Percentiles rank a stretch among this genome's conserved stretches.
Evolutionary conservation across 2,797 vertebrate genomes (phyloP).

Genomic region (Threskiornis aethiopicus): DNA sequence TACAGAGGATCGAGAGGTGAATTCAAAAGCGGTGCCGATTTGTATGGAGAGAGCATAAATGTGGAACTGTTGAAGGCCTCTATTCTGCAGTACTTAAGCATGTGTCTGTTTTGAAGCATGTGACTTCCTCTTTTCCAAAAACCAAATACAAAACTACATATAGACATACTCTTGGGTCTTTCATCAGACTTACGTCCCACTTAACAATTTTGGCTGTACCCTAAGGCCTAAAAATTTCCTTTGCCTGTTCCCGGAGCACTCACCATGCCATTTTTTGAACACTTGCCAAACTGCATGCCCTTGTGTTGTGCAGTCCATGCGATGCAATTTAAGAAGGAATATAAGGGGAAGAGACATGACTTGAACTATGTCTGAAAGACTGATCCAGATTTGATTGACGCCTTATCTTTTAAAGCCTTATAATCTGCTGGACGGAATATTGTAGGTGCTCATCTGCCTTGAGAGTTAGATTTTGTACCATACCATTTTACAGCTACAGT

Average conservation of each 20-base stretch:
- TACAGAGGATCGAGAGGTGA: background rate
- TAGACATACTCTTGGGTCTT: background rate
- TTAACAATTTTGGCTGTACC: background rate
- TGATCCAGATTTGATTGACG: background rate
- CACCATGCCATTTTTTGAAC: background rate
- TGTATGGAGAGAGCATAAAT: background rate
- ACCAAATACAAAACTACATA: background rate
- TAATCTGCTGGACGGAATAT: background rate
- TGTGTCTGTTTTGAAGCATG: background rate
- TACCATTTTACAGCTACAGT: background rate
- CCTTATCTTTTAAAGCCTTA: constrained; percentile 1
- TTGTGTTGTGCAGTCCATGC: background rate
- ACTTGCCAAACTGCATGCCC: background rate
- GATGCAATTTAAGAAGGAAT: background rate
- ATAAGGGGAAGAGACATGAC: background rate
- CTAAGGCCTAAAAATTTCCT: background rate
- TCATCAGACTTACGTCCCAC: background rate
- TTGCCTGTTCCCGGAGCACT: background rate
- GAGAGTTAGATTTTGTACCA: background rate
- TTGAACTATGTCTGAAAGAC: background rate
- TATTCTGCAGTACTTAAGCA: background rate
- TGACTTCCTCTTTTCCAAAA: background rate
- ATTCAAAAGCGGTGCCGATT: background rate
- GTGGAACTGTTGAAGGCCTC: background rate
- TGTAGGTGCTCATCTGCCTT: background rate